Conservation (phyloP, 2,888 invertebrate genomes). For the Diabrotica balteata region DNA sequence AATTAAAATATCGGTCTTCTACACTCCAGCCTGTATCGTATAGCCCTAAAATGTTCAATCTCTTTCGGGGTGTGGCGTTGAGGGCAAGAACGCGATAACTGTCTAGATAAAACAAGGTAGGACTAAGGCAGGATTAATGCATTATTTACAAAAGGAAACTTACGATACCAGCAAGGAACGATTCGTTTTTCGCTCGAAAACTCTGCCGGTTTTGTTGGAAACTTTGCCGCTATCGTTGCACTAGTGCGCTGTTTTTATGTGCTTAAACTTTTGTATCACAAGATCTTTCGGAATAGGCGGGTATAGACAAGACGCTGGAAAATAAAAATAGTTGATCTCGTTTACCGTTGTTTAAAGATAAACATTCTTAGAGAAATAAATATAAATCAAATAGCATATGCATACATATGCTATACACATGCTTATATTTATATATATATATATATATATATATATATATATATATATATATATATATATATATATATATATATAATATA, state of each 20-base stretch:
- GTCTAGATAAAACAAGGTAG: conserved; percentile 52
- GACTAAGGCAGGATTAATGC: conserved; percentile 50
- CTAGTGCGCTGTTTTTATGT: conserved; percentile 17
- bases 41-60: conserved; percentile 15
- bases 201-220: conserved; percentile 20
- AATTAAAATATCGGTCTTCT: neutral
- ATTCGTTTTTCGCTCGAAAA: conserved; percentile 47
- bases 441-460: too few relatives aligned
- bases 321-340: too few relatives aligned
- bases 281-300: too few relatives aligned
- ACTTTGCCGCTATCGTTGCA: conserved; percentile 41
- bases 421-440: too few relatives aligned
- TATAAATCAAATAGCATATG: too few relatives aligned
- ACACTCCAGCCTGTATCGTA: conserved; percentile 24
- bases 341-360: too few relatives aligned
- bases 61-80: conserved; percentile 28
- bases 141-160: conserved; percentile 53
- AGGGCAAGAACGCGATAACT: conserved; percentile 44
- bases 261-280: too few relatives aligned
- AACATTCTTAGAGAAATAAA: too few relatives aligned
- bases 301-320: too few relatives aligned
- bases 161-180: conserved; percentile 45
- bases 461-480: too few relatives aligned
- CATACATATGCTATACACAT: too few relatives aligned
- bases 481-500: too few relatives aligned